Evolutionary conservation across 2,797 vertebrate genomes (phyloP).

Genomic region (Danionella dracula): DNA sequence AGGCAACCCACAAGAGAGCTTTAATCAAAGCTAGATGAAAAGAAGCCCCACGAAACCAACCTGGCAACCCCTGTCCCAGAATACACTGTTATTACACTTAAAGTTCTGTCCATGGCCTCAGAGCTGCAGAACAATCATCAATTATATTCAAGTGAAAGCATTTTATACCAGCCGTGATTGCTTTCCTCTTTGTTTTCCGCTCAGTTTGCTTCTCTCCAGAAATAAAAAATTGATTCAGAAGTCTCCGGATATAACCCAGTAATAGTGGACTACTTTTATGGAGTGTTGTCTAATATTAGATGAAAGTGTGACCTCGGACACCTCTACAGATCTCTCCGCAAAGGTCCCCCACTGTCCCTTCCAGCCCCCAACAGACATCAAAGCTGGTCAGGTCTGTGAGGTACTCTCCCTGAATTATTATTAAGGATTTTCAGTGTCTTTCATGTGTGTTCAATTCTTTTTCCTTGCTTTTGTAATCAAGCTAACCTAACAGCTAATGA

Average conservation of each 20-base stretch:
- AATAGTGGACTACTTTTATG: neutral
- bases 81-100: neutral
- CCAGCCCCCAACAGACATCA: neutral
- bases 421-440: neutral
- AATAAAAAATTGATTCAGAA: neutral
- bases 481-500: slow-evolving; percentile 4
- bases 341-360: neutral
- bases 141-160: neutral
- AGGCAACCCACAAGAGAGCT: too few relatives aligned
- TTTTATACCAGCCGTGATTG: neutral
- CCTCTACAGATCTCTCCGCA: neutral
- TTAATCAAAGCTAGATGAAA: too few relatives aligned
- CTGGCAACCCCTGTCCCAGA: too few relatives aligned
- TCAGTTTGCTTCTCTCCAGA: neutral
- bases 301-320: neutral
- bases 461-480: slow-evolving; percentile 30
- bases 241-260: neutral
- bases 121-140: neutral
- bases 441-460: neutral
- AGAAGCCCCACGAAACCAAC: too few relatives aligned
- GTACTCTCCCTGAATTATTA: too few relatives aligned
- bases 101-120: too few relatives aligned
- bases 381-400: neutral
- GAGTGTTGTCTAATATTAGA: neutral
- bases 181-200: neutral